Evolutionary conservation across 2,797 vertebrate genomes (phyloP).

Genomic region (Taeniopygia guttata): DNA sequence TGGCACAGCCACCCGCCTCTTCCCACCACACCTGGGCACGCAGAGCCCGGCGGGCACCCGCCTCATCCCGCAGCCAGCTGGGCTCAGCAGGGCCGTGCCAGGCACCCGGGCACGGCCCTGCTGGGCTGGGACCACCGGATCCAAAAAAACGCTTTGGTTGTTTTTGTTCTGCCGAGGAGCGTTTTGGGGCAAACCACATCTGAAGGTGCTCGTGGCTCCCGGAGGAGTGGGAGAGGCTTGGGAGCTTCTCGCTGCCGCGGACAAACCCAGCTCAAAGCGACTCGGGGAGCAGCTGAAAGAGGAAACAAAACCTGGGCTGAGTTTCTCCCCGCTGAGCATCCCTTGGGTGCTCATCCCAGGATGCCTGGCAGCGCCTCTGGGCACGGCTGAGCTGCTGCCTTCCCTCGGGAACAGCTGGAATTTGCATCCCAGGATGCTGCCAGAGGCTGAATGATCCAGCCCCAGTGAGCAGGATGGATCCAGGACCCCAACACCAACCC

Average conservation of each 20-base stretch:
- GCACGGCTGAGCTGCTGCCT: background rate
- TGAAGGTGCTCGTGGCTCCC: background rate
- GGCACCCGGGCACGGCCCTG: accelerated
- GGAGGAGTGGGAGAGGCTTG: slow-evolving; percentile 6
- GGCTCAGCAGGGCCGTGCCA: background rate
- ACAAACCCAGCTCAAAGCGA: background rate
- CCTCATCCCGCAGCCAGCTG: background rate
- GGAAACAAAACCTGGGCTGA: background rate
- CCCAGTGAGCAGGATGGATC: accelerated
- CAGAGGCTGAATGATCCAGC: accelerated
- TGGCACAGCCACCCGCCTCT: background rate
- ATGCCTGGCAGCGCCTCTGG: background rate
- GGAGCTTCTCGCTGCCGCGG: background rate
- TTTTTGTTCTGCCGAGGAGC: accelerated
- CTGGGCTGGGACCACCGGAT: background rate
- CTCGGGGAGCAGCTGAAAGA: background rate
- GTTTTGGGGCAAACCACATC: slow-evolving; percentile 37
- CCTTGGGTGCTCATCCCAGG: background rate
- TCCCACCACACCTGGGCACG: background rate
- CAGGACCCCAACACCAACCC: background rate
- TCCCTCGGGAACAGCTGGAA: background rate
- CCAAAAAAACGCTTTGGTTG: accelerated
- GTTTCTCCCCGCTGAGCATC: background rate
- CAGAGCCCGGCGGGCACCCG: background rate
- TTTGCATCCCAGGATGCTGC: background rate